These are phyloP conservation scores for Plebejus argus DNA, from an alignment of 2,888 invertebrate genomes.

Conservation along the genomic window DNA sequence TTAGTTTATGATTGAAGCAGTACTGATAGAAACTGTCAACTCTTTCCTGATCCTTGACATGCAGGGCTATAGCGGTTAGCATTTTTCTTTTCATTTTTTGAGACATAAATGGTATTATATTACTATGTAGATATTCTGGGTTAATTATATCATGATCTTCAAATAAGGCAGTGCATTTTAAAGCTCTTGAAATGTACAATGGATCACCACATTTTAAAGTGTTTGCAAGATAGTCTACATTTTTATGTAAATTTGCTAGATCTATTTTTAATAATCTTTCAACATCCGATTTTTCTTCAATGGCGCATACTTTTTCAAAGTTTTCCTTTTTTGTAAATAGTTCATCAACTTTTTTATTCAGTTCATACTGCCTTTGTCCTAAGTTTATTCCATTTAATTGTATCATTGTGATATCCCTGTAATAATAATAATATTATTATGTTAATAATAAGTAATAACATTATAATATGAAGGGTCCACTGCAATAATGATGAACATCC, in stretches of 20 bases:
- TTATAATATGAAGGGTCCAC: no score
- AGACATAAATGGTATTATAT: conserved; percentile 62
- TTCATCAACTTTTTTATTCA: conserved; percentile 41
- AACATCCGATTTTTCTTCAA: conserved; percentile 51
- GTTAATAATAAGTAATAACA: no score
- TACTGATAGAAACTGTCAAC: conserved; percentile 53
- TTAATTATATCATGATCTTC: conserved; percentile 52
- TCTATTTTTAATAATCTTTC: conserved; percentile 63
- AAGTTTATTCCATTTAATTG: conserved; percentile 42
- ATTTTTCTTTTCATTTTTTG: conserved; percentile 59
- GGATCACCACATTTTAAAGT: conserved; percentile 58
- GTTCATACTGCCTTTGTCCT: conserved; percentile 44
- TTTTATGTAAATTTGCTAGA: conserved; percentile 56
- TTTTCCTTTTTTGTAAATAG: conserved; percentile 35
- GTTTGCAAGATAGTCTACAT: conserved; percentile 57
- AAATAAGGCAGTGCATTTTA: conserved; percentile 59
- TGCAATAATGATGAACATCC: no score
- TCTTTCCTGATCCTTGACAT: conserved; percentile 51
- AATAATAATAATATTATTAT: neutral
- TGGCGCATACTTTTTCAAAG: conserved; percentile 49
- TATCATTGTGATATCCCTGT: conserved; percentile 35
- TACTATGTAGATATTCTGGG: conserved; percentile 51
- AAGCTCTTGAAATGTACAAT: conserved; percentile 55
- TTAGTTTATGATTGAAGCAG: conserved; percentile 48
- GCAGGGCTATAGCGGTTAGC: conserved; percentile 48